Evolutionary conservation across 2,113 vertebrate genomes (phyloP).

Genomic region (Petromus typicus): DNA sequence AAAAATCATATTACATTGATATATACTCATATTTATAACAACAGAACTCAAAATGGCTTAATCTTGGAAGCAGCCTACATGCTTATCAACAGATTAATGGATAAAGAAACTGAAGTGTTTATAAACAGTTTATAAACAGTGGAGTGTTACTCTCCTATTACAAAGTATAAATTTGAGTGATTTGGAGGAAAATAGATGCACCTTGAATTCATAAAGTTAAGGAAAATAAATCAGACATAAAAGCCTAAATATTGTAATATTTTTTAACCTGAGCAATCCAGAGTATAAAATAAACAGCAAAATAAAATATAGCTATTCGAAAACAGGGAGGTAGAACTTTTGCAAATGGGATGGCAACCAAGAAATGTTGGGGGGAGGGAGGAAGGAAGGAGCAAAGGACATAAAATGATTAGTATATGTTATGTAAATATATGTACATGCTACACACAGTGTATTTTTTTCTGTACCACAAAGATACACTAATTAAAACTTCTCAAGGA

Average conservation of each 20-base stretch:
- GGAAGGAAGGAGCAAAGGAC: background rate
- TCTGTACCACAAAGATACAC: background rate
- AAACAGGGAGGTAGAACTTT: background rate
- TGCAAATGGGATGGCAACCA: background rate
- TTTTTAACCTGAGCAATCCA: background rate
- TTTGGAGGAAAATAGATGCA: background rate
- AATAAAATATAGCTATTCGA: background rate
- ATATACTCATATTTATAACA: background rate
- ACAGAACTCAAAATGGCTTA: background rate
- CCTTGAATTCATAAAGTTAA: background rate
- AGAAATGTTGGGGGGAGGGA: background rate
- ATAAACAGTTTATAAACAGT: too few relatives aligned
- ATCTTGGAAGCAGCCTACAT: background rate
- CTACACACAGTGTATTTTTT: background rate
- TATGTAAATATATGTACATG: background rate
- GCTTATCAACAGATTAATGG: background rate
- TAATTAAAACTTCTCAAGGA: background rate
- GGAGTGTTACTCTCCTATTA: background rate
- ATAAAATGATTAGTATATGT: too few relatives aligned
- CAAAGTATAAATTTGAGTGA: background rate
- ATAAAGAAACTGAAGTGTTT: background rate
- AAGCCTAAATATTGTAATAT: background rate
- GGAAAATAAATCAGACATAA: background rate
- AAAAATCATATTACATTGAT: background rate
- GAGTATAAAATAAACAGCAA: background rate